Conservation (phyloP, 2,797 vertebrate genomes). For the Carcharodon carcharias region DNA sequence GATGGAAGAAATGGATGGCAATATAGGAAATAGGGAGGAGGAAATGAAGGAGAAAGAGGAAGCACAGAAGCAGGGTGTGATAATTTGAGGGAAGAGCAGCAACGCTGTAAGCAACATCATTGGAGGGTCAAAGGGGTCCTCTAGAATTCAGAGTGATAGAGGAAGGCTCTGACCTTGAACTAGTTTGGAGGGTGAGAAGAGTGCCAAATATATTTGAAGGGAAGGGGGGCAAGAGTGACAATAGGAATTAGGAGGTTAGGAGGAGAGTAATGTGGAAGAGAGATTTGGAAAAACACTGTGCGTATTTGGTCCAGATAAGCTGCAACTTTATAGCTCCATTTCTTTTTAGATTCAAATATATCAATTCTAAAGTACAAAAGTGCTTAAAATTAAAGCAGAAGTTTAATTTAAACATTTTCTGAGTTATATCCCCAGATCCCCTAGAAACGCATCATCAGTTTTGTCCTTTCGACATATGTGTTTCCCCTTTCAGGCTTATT, state of each 20-base stretch:
- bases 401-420: not conserved
- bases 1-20: not conserved
- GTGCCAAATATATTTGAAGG: not conserved
- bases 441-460: not conserved
- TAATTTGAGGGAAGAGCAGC: not conserved
- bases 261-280: not conserved
- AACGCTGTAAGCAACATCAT: no score
- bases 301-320: not conserved
- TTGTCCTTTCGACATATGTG: not conserved
- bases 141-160: no score
- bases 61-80: not conserved
- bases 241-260: not conserved
- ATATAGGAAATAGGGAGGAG: not conserved
- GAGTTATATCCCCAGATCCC: not conserved
- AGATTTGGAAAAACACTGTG: not conserved
- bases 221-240: not conserved
- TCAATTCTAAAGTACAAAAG: not conserved
- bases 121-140: no score
- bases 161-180: not conserved
- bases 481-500: not conserved
- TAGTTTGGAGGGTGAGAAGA: not conserved
- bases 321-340: not conserved
- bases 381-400: not conserved
- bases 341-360: not conserved
- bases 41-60: not conserved